Base-by-base conservation (phyloP, 2,888 invertebrate genomes). In the Eupithecia dodoneata region DNA sequence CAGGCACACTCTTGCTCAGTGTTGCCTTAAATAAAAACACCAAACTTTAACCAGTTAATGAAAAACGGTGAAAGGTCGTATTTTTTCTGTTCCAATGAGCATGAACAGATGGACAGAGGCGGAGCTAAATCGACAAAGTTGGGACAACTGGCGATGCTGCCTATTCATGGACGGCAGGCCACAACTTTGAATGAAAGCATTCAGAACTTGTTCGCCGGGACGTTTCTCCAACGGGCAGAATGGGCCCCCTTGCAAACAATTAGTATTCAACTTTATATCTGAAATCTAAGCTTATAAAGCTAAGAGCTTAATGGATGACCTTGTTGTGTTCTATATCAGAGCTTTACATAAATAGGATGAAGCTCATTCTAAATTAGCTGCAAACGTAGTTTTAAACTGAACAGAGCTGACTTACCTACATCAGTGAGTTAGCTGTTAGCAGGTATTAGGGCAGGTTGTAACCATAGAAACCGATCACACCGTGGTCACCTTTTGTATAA, bases 101-200 rank as follows among this genome's bases (percentile, higher is more conserved):
- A 75, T 80, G 81, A 87, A 86, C 86, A 87, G 86, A 85, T 82
- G 86, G 83, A 85, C 82, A 83, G 85, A 84, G 80, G 82, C 83
- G 77, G 86, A 90, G 89, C 91, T 90, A 90, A 90, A 92, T 92
- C 89, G 89, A 81, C 87, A 85, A 92, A 93, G 91, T 92, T 93
- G 45, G 77, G 82, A 87, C 87, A 90, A 90, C 88, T 89, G 87
- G 87, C 87, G 87, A 87, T 86, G 69, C 87, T 86, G 84, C 89
- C 88, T 70, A 91, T 92, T 93, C 89, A 92, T 88, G 84, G 86
- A 81, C 85, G 83, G 30, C 30, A 30, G 82, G 79, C 86, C 87
- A 81, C 87, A 92, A 93, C 86, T 93, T 93, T 90, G 86, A 92
- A 93, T 91, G 89, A 88, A 91, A 89, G 87, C 91, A 89, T 91